Conservation (phyloP, 2,113 vertebrate genomes). For the Xiphophorus maculatus region DNA sequence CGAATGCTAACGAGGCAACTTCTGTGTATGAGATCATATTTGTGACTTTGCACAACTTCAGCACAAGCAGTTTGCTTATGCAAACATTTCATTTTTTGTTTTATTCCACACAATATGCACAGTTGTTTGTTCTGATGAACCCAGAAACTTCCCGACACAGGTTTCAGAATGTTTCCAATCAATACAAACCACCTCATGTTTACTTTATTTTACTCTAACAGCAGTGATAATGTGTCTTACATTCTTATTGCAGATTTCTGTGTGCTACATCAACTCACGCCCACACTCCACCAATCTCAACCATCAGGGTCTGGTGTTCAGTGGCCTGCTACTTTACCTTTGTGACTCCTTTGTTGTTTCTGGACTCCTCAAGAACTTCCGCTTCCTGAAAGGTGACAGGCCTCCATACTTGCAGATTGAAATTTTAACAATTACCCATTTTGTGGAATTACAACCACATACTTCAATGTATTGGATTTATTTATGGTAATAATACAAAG, state of each 20-base stretch:
- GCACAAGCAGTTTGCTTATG: constrained; percentile 8
- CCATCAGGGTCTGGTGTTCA: constrained; percentile 92
- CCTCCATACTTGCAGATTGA: background rate
- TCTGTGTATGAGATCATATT: background rate
- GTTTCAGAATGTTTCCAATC: background rate
- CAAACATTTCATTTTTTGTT: background rate
- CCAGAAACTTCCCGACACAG: background rate
- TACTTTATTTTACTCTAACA: background rate
- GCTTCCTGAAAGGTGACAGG: constrained; percentile 92
- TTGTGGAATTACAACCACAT: background rate
- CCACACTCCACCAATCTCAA: constrained; percentile 93
- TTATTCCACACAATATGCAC: background rate
- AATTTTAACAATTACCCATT: too few species aligned
- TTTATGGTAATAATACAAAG: background rate
- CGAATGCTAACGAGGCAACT: constrained; percentile 21
- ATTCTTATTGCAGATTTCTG: constrained; percentile 81
- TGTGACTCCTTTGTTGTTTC: constrained; percentile 96
- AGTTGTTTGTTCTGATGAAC: constrained; percentile 1
- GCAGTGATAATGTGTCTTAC: background rate
- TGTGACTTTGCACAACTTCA: constrained; percentile 1
- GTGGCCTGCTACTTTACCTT: constrained; percentile 95
- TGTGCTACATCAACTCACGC: constrained; percentile 94
- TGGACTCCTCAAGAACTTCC: constrained; percentile 92
- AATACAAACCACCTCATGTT: background rate
- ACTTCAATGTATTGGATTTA: background rate